Conservation (phyloP, 2,797 vertebrate species). For the Macroramphosus scolopax region DNA sequence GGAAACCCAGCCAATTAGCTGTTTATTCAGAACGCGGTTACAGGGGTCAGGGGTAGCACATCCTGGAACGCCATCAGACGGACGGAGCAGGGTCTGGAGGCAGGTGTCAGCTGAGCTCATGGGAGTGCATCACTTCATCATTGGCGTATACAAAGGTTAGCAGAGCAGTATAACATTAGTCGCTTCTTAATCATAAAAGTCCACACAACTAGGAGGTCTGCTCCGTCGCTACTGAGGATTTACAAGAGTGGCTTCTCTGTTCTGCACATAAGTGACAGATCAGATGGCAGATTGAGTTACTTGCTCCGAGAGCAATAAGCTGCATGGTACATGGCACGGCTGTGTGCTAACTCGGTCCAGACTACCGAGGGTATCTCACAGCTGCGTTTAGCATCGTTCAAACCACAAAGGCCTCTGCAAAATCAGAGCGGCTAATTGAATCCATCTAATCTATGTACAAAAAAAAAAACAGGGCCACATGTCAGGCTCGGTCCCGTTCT, state of each 20-base stretch:
- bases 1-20: constrained; percentile 84
- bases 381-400: constrained; percentile 38
- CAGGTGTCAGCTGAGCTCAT: constrained; percentile 66
- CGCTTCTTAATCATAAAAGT: constrained; percentile 17
- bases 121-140: constrained; percentile 39
- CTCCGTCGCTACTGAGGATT: constrained; percentile 25
- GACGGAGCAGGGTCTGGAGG: constrained; percentile 61
- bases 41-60: constrained; percentile 77
- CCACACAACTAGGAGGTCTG: constrained; percentile 8
- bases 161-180: constrained; percentile 39
- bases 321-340: constrained; percentile 32
- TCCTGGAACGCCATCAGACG: constrained; percentile 76
- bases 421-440: constrained; percentile 63
- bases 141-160: constrained; percentile 30
- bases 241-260: constrained; percentile 24
- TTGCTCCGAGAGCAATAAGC: constrained; percentile 47
- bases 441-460: constrained; percentile 56
- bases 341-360: constrained; percentile 59
- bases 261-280: constrained; percentile 34
- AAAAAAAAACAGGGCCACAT: constrained; percentile 40
- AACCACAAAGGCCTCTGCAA: constrained; percentile 55
- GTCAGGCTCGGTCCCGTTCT: constrained; percentile 51
- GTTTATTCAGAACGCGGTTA: constrained; percentile 79
- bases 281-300: constrained; percentile 52
- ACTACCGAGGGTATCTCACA: constrained; percentile 40